phyloP scores from a whole-genome alignment of 1,140 invertebrate species.

The Hycleus cichorii region DNA sequence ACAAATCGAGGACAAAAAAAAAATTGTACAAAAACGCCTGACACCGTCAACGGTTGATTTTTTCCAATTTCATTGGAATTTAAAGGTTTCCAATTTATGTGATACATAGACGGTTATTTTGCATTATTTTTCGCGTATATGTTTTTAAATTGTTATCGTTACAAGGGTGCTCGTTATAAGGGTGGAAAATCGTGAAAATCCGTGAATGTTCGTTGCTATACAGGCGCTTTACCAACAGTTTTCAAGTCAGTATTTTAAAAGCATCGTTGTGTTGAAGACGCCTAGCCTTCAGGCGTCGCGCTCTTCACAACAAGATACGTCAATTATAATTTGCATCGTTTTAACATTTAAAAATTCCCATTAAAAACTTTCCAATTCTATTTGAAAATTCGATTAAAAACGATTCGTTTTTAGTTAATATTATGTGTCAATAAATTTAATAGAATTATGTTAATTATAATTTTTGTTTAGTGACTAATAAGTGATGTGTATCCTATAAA shows the following conservation, averaged over 20 bases:
- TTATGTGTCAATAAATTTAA: background rate
- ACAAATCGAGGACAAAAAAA: background rate
- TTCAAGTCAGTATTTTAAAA: constrained; percentile 14
- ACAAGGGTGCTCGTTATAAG: constrained; percentile 1
- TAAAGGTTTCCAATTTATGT: constrained; percentile 2
- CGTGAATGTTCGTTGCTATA: constrained; percentile 11
- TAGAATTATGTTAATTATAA: background rate
- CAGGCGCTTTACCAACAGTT: constrained; percentile 9
- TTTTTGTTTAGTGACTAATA: no score
- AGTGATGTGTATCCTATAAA: no score
- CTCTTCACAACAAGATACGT: background rate
- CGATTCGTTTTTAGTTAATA: background rate
- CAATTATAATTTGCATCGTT: background rate
- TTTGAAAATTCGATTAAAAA: background rate
- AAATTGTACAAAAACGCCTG: constrained; percentile 1
- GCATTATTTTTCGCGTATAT: constrained; percentile 1
- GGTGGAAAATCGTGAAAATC: constrained; percentile 13
- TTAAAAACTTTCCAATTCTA: background rate
- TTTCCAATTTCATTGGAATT: no score
- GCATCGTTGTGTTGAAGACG: constrained; percentile 7
- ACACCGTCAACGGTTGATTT: background rate
- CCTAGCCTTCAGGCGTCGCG: background rate
- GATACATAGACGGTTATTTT: constrained; percentile 2
- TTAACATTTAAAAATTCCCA: background rate
- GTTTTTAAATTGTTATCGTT: constrained; percentile 9